A percentile compares a stretch with the other conserved stretches of the same genome.
Conservation (phyloP, 2,888 invertebrate species). For the Rhagonycha lutea region DNA sequence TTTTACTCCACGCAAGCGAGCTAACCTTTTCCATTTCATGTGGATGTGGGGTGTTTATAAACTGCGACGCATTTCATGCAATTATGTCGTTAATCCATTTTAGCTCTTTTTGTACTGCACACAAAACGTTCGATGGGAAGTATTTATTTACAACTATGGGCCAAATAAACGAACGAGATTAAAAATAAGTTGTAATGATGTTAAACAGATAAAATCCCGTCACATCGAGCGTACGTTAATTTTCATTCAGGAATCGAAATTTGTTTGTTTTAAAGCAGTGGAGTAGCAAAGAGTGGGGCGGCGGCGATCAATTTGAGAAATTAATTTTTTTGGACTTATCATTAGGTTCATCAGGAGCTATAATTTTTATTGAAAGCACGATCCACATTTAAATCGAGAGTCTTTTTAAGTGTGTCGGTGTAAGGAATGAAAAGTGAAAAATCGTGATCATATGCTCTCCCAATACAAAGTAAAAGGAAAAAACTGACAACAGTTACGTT, state of each 20-base stretch:
- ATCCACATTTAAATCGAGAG: neutral
- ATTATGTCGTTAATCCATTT: neutral
- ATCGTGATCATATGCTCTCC: constrained; percentile 2
- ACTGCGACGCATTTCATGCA: neutral
- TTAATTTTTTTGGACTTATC: no score
- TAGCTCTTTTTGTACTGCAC: neutral
- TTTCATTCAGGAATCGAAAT: neutral
- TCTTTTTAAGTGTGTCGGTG: neutral
- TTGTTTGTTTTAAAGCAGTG: neutral
- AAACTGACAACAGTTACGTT: constrained; percentile 21
- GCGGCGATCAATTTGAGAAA: no score
- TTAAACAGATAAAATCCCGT: neutral
- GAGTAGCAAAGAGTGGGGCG: neutral
- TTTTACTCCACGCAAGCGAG: neutral
- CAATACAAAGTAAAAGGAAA: constrained; percentile 23
- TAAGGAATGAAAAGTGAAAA: constrained; percentile 17
- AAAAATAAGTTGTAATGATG: neutral
- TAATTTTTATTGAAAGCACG: neutral
- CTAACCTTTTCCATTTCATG: neutral
- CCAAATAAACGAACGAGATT: neutral
- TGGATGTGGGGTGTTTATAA: neutral
- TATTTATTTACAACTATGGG: neutral
- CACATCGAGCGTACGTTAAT: neutral
- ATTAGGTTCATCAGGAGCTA: neutral
- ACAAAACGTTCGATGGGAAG: neutral